These are phyloP conservation scores for Drosophila paramelanica DNA, from an alignment of 2,888 invertebrate genomes.

Conservation along the genomic window DNA sequence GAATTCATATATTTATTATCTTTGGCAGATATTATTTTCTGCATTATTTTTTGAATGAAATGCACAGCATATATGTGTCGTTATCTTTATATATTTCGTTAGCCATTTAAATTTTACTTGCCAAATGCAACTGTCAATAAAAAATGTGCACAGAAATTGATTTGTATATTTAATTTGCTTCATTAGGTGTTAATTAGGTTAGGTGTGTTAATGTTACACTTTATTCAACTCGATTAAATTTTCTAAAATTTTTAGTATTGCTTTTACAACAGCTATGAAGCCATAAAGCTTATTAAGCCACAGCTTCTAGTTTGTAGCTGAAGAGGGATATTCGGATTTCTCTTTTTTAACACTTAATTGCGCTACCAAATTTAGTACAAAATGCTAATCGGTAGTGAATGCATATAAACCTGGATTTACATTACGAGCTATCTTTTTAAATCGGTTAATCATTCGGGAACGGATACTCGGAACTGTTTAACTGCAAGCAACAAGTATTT, in stretches of 20 bases:
- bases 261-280: conserved; percentile 28
- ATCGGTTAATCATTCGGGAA: conserved; percentile 8
- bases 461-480: conserved; percentile 36
- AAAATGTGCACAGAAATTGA: background rate
- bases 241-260: conserved; percentile 12
- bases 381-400: conserved; percentile 21
- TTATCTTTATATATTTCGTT: too few relatives aligned
- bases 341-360: background rate
- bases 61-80: too few relatives aligned
- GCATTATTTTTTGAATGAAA: too few relatives aligned
- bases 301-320: conserved; percentile 15
- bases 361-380: background rate
- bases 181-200: background rate
- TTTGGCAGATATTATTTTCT: too few relatives aligned
- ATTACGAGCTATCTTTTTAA: conserved; percentile 13
- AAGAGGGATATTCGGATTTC: conserved; percentile 11
- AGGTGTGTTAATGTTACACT: conserved; percentile 8
- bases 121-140: too few relatives aligned
- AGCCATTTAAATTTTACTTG: too few relatives aligned
- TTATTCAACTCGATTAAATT: background rate
- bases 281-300: conserved; percentile 16
- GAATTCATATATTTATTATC: too few relatives aligned
- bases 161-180: background rate
- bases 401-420: conserved; percentile 5
- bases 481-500: conserved; percentile 14